phyloP scores from a whole-genome alignment of 2,113 vertebrate genomes.

The Myotis yumanensis region DNA sequence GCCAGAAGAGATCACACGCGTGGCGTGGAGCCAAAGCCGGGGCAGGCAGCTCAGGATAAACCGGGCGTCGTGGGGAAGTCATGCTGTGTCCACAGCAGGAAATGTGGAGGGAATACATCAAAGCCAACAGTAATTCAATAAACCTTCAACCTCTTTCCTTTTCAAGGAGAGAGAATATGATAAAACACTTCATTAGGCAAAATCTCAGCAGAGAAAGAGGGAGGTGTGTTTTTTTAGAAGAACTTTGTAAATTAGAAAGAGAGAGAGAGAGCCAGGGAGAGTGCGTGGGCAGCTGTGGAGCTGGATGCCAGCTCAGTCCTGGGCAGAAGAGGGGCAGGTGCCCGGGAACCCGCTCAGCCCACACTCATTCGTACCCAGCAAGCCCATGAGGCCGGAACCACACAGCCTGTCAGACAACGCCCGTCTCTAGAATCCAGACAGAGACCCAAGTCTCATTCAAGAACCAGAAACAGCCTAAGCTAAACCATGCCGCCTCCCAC shows the following conservation, averaged over 20 bases:
- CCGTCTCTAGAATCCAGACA: neutral
- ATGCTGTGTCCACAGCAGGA: slow-evolving; percentile 80
- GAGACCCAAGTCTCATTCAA: neutral
- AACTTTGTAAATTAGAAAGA: neutral
- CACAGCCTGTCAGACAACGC: too few species aligned
- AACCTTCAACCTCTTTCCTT: slow-evolving; percentile 71
- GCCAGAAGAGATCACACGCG: slow-evolving; percentile 61
- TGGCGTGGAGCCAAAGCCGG: slow-evolving; percentile 68
- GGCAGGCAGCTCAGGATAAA: slow-evolving; percentile 84
- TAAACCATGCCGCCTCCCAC: neutral
- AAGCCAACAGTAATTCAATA: slow-evolving; percentile 79
- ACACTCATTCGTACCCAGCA: too few species aligned
- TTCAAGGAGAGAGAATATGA: slow-evolving; percentile 32
- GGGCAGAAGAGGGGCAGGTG: neutral
- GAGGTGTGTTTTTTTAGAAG: slow-evolving; percentile 8
- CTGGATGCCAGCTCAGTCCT: neutral
- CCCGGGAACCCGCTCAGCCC: fast-evolving
- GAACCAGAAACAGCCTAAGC: neutral
- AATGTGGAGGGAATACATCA: slow-evolving; percentile 76
- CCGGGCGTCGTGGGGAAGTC: slow-evolving; percentile 77
- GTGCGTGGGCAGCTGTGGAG: neutral
- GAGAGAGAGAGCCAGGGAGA: neutral
- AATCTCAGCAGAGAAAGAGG: slow-evolving; percentile 57
- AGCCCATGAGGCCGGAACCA: neutral
- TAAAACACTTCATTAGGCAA: slow-evolving; percentile 72